Base-by-base conservation (phyloP, 2,113 vertebrate species). In the Centrocercus urophasianus region DNA sequence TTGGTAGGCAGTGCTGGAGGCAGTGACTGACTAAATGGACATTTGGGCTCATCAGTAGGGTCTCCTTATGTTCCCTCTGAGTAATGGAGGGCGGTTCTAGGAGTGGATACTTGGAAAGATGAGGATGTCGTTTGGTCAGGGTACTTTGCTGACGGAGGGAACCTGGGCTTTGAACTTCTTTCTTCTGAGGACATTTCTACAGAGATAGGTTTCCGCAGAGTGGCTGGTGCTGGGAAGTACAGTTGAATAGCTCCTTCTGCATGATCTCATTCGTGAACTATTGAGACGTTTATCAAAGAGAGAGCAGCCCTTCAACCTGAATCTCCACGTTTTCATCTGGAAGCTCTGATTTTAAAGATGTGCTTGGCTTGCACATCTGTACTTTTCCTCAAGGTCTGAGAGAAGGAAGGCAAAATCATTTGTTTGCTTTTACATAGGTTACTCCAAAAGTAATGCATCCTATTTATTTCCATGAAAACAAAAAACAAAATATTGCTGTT, bases 171-270 rank as follows among this genome's bases (percentile, higher is more conserved):
- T 0, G 2, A 61, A 60, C 75, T 54, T 86, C 36, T 87, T 34
- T 57, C 27, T 73, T 66, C 22, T 38, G 64, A 93, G 50, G 14
- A 52, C 25, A 6, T 91, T 90, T 82, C 74, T 86, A 1, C 5
- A 2, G 71, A 38, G 56, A 20, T 47, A 24, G 77, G 28, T 81
- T 90, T 74, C 42, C 88, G 86, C 86, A 81, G 85, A 42, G 83
- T 83, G 86, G 81, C 61, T 47, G 77, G 38, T 2, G 3, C 56
- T 67, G 47, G 50, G 79, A 93, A 74, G 86, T 81, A 60, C 88
- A 90, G 57, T 70, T 94, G 88, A 91, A 88, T 76, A 86, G 34
- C 72, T 91, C 69, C 56, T 88, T 45, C 45, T 90, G 42, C 42
- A 34, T 81, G 90, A 94, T 88, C 74, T 94, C 69, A 60, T 91